Evolutionary conservation across 1,140 invertebrate species (phyloP).

Genomic region (Olivierus martensii): DNA sequence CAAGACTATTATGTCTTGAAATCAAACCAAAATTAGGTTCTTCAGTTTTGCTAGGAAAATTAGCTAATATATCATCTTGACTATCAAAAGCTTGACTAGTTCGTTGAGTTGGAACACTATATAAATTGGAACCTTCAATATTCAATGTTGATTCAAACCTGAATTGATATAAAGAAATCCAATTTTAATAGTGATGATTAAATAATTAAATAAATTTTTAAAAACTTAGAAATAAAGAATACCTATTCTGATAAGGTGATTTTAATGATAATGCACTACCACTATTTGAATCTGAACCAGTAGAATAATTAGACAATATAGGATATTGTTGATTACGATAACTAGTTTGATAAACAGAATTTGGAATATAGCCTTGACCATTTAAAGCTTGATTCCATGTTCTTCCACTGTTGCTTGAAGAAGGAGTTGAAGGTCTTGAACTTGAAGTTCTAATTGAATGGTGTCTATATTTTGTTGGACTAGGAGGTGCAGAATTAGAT

Average conservation of each 20-base stretch:
- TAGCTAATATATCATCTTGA: slow-evolving; percentile 25
- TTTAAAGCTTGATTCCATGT: background rate
- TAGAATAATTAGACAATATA: slow-evolving; percentile 6
- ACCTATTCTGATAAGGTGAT: slow-evolving; percentile 10
- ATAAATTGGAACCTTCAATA: slow-evolving; percentile 24
- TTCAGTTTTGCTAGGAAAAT: slow-evolving; percentile 4
- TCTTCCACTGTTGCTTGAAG: background rate
- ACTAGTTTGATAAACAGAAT: slow-evolving; percentile 28
- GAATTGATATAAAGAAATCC: background rate
- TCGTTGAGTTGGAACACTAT: slow-evolving; percentile 30
- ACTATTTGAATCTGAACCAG: slow-evolving; percentile 2
- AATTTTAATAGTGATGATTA: background rate
- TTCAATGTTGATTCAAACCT: slow-evolving; percentile 16
- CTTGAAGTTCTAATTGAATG: slow-evolving; percentile 9
- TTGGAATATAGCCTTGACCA: slow-evolving; percentile 30
- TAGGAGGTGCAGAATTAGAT: slow-evolving; percentile 17
- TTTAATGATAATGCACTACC: background rate
- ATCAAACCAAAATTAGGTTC: slow-evolving; percentile 8
- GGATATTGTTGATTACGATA: slow-evolving; percentile 34
- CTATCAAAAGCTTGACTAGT: slow-evolving; percentile 28
- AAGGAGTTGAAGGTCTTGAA: slow-evolving; percentile 9
- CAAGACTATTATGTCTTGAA: slow-evolving; percentile 14
- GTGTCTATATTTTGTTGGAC: slow-evolving; percentile 3
- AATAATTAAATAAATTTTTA: background rate
- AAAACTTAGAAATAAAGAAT: background rate